Base-by-base conservation (phyloP, 1,140 invertebrate genomes). In the Heliconius hermathena region DNA sequence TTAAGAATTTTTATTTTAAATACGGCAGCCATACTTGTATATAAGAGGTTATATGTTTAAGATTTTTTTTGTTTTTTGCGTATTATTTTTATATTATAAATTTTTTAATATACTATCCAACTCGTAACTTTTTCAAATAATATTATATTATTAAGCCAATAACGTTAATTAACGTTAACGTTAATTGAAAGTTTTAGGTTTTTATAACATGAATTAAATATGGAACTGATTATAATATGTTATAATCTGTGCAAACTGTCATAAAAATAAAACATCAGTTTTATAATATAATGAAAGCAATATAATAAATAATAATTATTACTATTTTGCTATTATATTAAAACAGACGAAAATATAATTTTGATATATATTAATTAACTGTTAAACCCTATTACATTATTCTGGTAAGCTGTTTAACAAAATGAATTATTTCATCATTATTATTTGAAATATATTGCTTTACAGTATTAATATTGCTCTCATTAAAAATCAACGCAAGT, bases 1-100 rank as follows among this genome's bases (percentile, higher is more conserved):
- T 71, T 70, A 71, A 72, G 52, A n/a, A 71, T 80, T 73, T 60
- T 38, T 54, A 41, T 38, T 75, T 71, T 79, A 79, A 66, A 66
- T 66, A 16, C 54, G 54, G n/a, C n/a, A 22, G 18, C 18, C 18
- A 18, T 52, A 8, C 1, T 13, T 41, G 38, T 11, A 29, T 29
- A 29, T 29, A 29, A 29, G 29, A 29, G 29, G 29, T 41, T 41
- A 41, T 8, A 41, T 41, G 8, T 52, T 52, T 52, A 16, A 9
- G 16, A 52, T 1, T 2, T 41, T 26, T 41, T 41, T 41, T 4
- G 5, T 41, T 41, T 1, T 41, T 41, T 41, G 0, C 8, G 38
- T 41, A 41, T 41, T 41, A 41, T 11, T 41, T 41, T 8, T 8
- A 41, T 41, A 41, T 8, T 2, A 41, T 8, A 2, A 29, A 0